Conservation (phyloP, 2,797 vertebrate genomes). For the Anomalospiza imberbis region DNA sequence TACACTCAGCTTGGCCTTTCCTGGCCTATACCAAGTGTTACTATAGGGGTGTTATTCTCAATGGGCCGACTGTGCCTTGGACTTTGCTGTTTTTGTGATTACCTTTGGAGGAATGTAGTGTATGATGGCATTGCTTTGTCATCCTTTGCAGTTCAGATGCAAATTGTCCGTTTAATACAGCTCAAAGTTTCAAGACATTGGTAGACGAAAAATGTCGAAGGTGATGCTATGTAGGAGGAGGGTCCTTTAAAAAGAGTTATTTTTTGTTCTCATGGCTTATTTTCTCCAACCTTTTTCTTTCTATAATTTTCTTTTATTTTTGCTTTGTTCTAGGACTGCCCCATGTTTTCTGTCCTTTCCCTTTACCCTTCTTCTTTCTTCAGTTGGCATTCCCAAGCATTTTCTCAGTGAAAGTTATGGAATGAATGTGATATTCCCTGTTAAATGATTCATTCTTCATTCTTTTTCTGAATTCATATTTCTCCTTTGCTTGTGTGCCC, state of each 20-base stretch:
- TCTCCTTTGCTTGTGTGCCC: not conserved
- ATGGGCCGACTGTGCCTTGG: not conserved
- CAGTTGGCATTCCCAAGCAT: not conserved
- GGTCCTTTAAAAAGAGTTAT: not conserved
- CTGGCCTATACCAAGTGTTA: not conserved
- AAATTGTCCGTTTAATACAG: not conserved
- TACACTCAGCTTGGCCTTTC: not conserved
- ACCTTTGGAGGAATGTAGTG: not conserved
- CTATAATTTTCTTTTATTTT: not conserved
- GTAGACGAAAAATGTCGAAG: not conserved
- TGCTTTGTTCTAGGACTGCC: not conserved
- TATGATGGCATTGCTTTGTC: not conserved
- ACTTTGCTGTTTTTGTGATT: not conserved
- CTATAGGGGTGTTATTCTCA: not conserved
- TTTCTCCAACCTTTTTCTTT: not conserved
- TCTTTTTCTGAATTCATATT: not conserved
- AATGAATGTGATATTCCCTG: not conserved
- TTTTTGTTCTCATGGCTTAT: not conserved
- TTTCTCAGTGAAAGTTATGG: not conserved
- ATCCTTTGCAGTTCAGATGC: not conserved
- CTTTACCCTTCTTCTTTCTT: not conserved
- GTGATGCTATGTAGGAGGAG: not conserved
- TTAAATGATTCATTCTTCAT: not conserved
- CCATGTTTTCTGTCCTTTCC: not conserved
- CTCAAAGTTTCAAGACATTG: not conserved